Conservation (phyloP, 1,140 invertebrate genomes). For the Pseudachorutes palmiensis region DNA sequence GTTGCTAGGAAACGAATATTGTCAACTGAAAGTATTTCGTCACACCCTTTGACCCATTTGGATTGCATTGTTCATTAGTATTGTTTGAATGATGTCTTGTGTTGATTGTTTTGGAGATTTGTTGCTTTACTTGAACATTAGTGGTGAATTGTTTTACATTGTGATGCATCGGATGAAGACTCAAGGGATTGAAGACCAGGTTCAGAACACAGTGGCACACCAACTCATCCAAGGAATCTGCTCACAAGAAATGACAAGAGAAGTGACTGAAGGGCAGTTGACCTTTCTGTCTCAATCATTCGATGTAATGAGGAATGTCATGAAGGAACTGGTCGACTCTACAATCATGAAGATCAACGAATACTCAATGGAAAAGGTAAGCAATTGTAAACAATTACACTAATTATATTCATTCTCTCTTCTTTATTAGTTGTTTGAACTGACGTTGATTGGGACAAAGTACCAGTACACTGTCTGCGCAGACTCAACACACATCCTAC, state of each 20-base stretch:
- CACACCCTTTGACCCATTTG: too few relatives aligned
- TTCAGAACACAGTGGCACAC: constrained; percentile 30
- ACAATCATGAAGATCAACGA: constrained; percentile 36
- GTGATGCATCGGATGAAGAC: constrained; percentile 35
- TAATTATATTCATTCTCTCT: constrained; percentile 16
- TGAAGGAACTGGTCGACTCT: constrained; percentile 32
- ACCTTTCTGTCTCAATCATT: constrained; percentile 20
- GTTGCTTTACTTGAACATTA: constrained; percentile 34
- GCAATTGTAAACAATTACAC: background rate
- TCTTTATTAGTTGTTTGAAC: constrained; percentile 29
- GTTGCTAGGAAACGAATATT: too few relatives aligned
- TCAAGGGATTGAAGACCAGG: constrained; percentile 26
- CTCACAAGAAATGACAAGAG: constrained; percentile 25
- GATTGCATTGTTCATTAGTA: background rate
- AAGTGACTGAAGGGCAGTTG: constrained; percentile 22
- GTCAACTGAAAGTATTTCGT: too few relatives aligned
- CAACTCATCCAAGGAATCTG: constrained; percentile 31
- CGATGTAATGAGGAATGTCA: constrained; percentile 16
- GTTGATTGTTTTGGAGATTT: constrained; percentile 33
- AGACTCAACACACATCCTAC: constrained; percentile 30
- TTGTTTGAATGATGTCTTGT: background rate
- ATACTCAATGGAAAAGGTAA: constrained; percentile 37
- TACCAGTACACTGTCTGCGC: constrained; percentile 35
- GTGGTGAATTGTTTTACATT: constrained; percentile 36
- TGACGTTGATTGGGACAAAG: constrained; percentile 34